A percentile compares a stretch with the other conserved stretches of the same genome.
Evolutionary conservation across 2,888 invertebrate genomes (phyloP).

Genomic region (Meandrusa payeni): DNA sequence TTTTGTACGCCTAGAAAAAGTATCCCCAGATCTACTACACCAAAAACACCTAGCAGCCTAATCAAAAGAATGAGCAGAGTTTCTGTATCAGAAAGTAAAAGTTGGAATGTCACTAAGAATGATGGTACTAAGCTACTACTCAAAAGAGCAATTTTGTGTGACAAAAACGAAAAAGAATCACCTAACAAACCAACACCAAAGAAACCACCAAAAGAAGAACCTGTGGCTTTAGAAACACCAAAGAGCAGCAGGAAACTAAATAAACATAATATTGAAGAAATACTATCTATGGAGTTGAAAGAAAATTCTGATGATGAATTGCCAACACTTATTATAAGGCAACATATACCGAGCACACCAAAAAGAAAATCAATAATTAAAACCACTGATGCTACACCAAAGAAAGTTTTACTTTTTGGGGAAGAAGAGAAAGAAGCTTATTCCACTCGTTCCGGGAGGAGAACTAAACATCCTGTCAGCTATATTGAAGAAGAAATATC

Average conservation of each 20-base stretch:
- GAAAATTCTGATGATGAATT: conserved; percentile 70
- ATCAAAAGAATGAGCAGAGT: conserved; percentile 61
- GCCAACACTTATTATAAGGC: conserved; percentile 64
- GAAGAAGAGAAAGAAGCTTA: conserved; percentile 45
- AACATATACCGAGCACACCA: conserved; percentile 54
- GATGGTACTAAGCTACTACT: conserved; percentile 69
- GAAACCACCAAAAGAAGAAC: conserved; percentile 34
- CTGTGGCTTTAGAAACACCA: conserved; percentile 42
- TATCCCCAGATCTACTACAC: conserved; percentile 39
- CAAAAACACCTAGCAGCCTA: conserved; percentile 64
- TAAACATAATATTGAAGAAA: conserved; percentile 51
- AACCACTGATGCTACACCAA: conserved; percentile 53
- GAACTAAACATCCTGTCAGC: conserved; percentile 41
- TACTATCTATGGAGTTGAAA: conserved; percentile 61
- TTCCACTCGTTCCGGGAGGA: conserved; percentile 51
- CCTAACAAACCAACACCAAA: conserved; percentile 50
- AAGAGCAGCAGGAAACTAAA: conserved; percentile 46
- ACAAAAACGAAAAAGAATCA: conserved; percentile 61
- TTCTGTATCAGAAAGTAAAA: conserved; percentile 58
- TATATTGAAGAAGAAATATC: conserved; percentile 57
- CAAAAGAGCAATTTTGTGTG: conserved; percentile 69
- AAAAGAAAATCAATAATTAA: conserved; percentile 54
- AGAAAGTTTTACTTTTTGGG: conserved; percentile 57
- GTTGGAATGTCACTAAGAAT: conserved; percentile 69
- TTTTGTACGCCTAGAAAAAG: conserved; percentile 57